Percentiles rank a stretch among this genome's conserved stretches.
Evolutionary conservation across 2,797 vertebrate genomes (phyloP).

Genomic region (Podargus strigoides): DNA sequence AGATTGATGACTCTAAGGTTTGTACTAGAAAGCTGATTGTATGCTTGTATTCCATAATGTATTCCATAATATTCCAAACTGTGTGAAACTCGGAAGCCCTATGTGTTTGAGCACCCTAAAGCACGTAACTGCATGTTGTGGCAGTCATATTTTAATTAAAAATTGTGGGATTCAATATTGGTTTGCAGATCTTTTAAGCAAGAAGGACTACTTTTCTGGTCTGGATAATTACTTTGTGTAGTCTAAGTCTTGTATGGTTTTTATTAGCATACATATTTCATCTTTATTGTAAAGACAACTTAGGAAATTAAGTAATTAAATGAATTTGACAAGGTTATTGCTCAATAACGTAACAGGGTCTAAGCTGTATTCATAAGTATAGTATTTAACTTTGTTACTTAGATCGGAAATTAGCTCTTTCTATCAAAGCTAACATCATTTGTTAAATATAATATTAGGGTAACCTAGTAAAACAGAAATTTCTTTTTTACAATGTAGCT

Average conservation of each 20-base stretch:
- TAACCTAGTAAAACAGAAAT: background rate
- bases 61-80: background rate
- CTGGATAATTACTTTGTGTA: background rate
- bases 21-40: background rate
- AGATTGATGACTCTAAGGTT: constrained; percentile 21
- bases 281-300: background rate
- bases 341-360: background rate
- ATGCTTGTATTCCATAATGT: background rate
- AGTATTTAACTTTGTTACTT: background rate
- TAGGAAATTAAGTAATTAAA: background rate
- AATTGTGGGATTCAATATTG: background rate
- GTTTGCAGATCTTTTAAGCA: background rate
- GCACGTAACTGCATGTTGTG: background rate
- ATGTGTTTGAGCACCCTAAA: background rate
- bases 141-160: background rate
- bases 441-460: background rate
- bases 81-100: background rate
- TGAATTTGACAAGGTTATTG: background rate
- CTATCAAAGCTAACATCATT: background rate
- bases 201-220: background rate
- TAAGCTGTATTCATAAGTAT: background rate
- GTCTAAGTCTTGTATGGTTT: background rate
- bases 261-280: background rate
- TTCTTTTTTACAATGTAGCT: background rate
- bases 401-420: background rate